A percentile compares a stretch with the other conserved stretches of the same genome.
Evolutionary conservation across 2,888 invertebrate species (phyloP).

Genomic region (Brenthis daphne): DNA sequence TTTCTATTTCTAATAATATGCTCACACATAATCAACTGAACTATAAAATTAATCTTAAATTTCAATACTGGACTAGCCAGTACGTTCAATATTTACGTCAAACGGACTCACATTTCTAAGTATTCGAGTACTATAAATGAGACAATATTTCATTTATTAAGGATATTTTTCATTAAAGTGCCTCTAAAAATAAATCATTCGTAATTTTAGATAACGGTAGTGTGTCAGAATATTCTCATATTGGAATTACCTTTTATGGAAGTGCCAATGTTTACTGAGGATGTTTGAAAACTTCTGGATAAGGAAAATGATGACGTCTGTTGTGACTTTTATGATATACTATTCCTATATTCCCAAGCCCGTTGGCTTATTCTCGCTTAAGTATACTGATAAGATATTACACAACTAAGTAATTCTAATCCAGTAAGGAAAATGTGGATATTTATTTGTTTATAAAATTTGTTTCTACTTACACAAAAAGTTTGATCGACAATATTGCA

Average conservation of each 20-base stretch:
- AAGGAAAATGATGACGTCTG: neutral
- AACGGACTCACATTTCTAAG: slow-evolving; percentile 19
- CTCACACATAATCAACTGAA: slow-evolving; percentile 7
- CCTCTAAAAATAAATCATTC: neutral
- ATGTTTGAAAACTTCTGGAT: neutral
- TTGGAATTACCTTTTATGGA: slow-evolving; percentile 13
- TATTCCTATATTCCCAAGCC: neutral
- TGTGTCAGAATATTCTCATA: slow-evolving; percentile 2
- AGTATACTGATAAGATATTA: no score
- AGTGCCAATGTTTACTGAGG: slow-evolving; percentile 11
- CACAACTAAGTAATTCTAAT: no score
- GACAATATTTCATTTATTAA: slow-evolving; percentile 7
- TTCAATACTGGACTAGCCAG: slow-evolving; percentile 17
- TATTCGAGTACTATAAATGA: slow-evolving; percentile 22
- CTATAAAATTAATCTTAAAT: neutral
- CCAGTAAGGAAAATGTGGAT: no score
- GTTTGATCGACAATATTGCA: no score
- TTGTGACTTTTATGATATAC: neutral
- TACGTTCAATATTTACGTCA: slow-evolving; percentile 27
- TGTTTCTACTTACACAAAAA: no score
- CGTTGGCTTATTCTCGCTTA: no score
- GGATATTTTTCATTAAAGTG: slow-evolving; percentile 9
- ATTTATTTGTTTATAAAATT: no score
- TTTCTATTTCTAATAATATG: slow-evolving; percentile 5
- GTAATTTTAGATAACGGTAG: slow-evolving; percentile 10